Evolutionary conservation across 2,113 vertebrate genomes (phyloP).

Genomic region (Arizona elegans): DNA sequence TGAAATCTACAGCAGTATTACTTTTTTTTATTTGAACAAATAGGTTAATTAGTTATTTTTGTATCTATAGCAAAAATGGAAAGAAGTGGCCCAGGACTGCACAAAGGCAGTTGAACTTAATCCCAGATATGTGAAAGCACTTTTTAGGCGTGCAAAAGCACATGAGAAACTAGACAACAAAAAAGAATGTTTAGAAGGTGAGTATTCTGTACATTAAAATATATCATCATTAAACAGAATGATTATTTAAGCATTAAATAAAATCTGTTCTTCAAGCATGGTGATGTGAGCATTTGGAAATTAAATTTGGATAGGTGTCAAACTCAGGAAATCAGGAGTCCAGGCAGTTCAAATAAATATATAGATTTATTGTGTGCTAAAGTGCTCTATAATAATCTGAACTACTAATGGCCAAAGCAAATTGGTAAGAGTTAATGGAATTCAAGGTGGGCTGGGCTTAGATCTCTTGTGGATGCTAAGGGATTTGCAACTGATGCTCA

Average conservation of each 20-base stretch:
- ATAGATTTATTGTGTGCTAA: background rate
- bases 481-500: background rate
- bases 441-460: background rate
- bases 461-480: background rate
- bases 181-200: conserved; percentile 97
- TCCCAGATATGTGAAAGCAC: conserved; percentile 94
- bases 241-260: background rate
- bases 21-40: background rate
- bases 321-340: background rate
- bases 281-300: background rate
- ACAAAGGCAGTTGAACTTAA: conserved; percentile 91
- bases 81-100: conserved; percentile 93
- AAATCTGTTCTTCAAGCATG: background rate
- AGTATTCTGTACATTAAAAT: conserved; percentile 35
- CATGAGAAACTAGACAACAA: conserved; percentile 95
- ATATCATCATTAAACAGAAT: background rate
- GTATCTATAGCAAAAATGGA: conserved; percentile 87
- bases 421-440: background rate
- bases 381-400: background rate
- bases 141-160: conserved; percentile 95
- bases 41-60: conserved; percentile 38
- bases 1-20: background rate
- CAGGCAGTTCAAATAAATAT: background rate
- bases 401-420: background rate
- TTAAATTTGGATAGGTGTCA: background rate